Base-by-base conservation (phyloP, 2,888 invertebrate species). In the Lathronympha strigana region DNA sequence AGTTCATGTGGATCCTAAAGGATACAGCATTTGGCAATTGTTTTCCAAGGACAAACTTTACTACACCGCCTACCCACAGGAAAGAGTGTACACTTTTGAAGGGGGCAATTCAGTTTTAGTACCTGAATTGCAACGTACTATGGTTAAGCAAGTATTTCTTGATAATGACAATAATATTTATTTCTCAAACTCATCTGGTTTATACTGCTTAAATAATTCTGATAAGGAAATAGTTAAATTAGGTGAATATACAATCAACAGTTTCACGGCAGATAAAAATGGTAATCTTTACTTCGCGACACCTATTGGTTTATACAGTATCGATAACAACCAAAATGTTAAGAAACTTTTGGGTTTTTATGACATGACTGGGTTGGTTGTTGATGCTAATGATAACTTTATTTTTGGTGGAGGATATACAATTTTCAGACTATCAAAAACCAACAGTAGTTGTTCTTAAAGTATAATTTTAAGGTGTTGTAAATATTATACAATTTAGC, bases 11-110 rank as follows among this genome's bases (percentile, higher is more conserved):
- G 45, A 71, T n/a, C 69, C 77, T 0, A 79, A 75, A 0, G 68
- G 72, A 3, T 55, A 72, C n/a, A 88, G 77, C 53, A 79, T 89
- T 51, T 90, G 90, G 90, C 88, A 90, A 72, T 72, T 90, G 73
- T 89, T 87, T 62, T 85, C 74, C 64, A 83, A 82, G 55, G 77
- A 84, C 23, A 75, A 77, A 15, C 67, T 90, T 0, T 90, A 86
- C 70, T 88, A 82, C 66, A 81, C 86, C 1, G 79, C 77, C 0
- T 87, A 72, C 9, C 80, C 82, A 0, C 66, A 76, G 0, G 81
- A 83, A 66, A 68, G 67, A 57, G 78, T 73, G 0, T 82, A 71
- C 45, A 38, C 73, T 2, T 79, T 73, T 58, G 77, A 76, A 63
- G 58, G 78, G 4, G 68, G 71, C 1, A 31, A 53, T 17, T 49